phyloP scores from a whole-genome alignment of 2,797 vertebrate species.

The Cichlasoma orientale region DNA sequence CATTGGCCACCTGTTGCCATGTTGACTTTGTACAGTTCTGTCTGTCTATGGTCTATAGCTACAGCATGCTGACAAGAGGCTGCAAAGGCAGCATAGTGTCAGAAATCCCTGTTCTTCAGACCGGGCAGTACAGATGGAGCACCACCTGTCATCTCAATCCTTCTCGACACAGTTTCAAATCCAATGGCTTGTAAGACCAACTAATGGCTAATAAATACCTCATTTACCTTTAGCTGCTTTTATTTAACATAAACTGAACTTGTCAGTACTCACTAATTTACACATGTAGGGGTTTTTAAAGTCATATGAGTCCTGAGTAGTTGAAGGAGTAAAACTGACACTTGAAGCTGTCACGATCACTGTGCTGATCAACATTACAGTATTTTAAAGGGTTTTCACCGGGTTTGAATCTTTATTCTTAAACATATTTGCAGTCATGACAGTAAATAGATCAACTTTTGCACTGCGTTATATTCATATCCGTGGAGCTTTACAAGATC shows the following conservation, averaged over 20 bases:
- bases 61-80: neutral
- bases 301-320: too few relatives aligned
- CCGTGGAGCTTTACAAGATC: neutral
- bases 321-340: too few relatives aligned
- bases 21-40: neutral
- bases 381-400: too few relatives aligned
- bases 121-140: slow-evolving; percentile 28
- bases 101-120: neutral
- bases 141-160: slow-evolving; percentile 3
- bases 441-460: neutral
- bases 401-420: neutral
- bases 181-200: slow-evolving; percentile 17
- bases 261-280: neutral
- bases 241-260: neutral
- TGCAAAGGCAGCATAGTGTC: neutral
- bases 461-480: neutral
- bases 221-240: neutral
- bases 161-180: neutral
- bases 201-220: neutral
- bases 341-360: too few relatives aligned
- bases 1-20: slow-evolving; percentile 50
- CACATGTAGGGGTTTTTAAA: too few relatives aligned
- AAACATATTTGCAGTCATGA: neutral
- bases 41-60: neutral
- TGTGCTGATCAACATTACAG: too few relatives aligned